phyloP scores from a whole-genome alignment of 2,888 invertebrate species.

The Empis stercorea region DNA sequence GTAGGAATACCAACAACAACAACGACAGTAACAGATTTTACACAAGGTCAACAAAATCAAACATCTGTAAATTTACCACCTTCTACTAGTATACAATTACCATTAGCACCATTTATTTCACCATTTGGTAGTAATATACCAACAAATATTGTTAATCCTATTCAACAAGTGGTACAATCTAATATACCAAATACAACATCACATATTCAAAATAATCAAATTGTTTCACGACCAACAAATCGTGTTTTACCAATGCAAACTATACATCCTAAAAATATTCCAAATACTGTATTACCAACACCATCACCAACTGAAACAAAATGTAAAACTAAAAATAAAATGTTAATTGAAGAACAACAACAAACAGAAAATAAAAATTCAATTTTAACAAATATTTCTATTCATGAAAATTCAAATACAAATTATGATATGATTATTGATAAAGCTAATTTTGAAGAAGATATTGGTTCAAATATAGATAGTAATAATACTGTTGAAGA shows the following conservation, averaged over 20 bases:
- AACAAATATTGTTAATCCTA: conserved; percentile 59
- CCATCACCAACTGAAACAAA: neutral
- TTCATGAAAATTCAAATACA: neutral
- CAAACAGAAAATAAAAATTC: neutral
- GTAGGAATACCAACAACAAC: conserved; percentile 3
- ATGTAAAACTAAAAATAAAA: conserved; percentile 8
- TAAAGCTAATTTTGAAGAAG: neutral
- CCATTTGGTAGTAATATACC: conserved; percentile 50
- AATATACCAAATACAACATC: conserved; percentile 6
- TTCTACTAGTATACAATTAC: conserved; percentile 41
- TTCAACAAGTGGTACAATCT: conserved; percentile 36
- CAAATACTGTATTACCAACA: neutral
- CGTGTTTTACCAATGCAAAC: conserved; percentile 67
- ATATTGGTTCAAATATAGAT: neutral
- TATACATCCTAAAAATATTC: conserved; percentile 23
- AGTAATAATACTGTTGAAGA: neutral
- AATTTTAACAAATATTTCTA: neutral
- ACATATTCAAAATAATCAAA: conserved; percentile 14
- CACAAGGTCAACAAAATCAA: conserved; percentile 8
- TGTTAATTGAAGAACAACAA: conserved; percentile 14
- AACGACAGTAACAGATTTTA: conserved; percentile 10
- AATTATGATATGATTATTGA: conserved; percentile 3
- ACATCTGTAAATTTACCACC: conserved; percentile 6
- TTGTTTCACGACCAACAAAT: conserved; percentile 54
- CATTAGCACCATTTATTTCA: conserved; percentile 41